phyloP scores from a whole-genome alignment of 1,140 invertebrate species.

The Lysiphlebus fabarum region DNA sequence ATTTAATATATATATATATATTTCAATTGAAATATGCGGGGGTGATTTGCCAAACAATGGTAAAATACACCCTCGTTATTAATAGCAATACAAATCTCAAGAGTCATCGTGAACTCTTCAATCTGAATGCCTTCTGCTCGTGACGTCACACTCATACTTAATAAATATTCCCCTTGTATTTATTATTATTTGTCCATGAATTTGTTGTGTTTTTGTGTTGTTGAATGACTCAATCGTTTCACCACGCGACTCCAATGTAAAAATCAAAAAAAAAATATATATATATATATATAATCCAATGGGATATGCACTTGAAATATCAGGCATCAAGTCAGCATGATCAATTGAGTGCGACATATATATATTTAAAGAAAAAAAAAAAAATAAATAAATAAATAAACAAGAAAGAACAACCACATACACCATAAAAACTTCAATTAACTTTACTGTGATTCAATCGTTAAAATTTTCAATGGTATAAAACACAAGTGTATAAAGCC shows the following conservation, averaged over 20 bases:
- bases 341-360: not conserved
- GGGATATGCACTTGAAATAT: constrained; percentile 25
- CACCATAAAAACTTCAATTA: constrained; percentile 41
- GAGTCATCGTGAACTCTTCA: constrained; percentile 55
- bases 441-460: constrained; percentile 46
- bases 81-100: constrained; percentile 56
- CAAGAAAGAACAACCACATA: too few species aligned
- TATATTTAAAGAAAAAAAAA: not conserved
- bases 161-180: constrained; percentile 1
- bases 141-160: constrained; percentile 42
- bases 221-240: constrained; percentile 54
- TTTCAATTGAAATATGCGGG: not conserved
- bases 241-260: constrained; percentile 32
- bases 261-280: constrained; percentile 13
- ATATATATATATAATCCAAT: constrained; percentile 38
- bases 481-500: constrained; percentile 28
- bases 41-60: not conserved
- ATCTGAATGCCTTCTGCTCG: constrained; percentile 56
- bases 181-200: constrained; percentile 9
- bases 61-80: constrained; percentile 44
- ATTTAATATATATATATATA: not conserved
- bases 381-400: not conserved
- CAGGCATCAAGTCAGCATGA: constrained; percentile 9
- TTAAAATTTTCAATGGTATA: too few species aligned
- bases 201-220: constrained; percentile 52